These are phyloP conservation scores for Steinernema khuongi DNA, from an alignment of 1,140 invertebrate genomes.

Conservation along the genomic window DNA sequence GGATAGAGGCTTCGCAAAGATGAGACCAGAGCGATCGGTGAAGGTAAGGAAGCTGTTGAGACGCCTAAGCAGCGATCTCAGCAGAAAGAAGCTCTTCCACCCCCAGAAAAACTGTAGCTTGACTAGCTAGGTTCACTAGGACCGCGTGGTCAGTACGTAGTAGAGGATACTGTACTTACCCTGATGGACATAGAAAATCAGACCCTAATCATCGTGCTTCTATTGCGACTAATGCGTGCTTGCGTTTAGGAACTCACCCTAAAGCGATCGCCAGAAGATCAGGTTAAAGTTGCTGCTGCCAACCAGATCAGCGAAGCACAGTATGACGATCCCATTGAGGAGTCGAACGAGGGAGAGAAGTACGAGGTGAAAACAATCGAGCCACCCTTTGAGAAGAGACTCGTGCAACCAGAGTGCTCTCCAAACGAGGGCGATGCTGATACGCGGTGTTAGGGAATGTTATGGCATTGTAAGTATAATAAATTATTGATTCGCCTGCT, in stretches of 20 bases:
- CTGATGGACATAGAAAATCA: no score
- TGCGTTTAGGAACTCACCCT: neutral
- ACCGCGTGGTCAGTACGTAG: no score
- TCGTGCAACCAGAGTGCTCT: neutral
- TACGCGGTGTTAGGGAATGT: neutral
- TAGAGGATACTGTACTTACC: no score
- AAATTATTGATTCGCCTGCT: no score
- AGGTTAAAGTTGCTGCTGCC: neutral
- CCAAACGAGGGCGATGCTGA: neutral
- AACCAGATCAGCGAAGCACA: neutral
- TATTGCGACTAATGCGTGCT: no score
- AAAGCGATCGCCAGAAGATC: neutral
- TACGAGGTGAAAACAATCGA: neutral
- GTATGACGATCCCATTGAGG: neutral
- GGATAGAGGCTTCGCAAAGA: neutral
- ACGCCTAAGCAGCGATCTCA: no score
- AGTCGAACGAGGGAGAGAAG: neutral
- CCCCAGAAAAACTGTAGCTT: no score
- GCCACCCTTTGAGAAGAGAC: neutral
- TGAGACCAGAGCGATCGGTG: neutral
- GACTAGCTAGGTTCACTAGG: no score
- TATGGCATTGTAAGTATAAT: no score
- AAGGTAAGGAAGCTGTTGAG: neutral
- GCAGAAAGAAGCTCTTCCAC: no score
- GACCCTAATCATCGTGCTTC: no score